Percentiles rank a stretch among this genome's conserved stretches.
phyloP scores from a whole-genome alignment of 2,888 invertebrate species.

The Bugula neritina region DNA sequence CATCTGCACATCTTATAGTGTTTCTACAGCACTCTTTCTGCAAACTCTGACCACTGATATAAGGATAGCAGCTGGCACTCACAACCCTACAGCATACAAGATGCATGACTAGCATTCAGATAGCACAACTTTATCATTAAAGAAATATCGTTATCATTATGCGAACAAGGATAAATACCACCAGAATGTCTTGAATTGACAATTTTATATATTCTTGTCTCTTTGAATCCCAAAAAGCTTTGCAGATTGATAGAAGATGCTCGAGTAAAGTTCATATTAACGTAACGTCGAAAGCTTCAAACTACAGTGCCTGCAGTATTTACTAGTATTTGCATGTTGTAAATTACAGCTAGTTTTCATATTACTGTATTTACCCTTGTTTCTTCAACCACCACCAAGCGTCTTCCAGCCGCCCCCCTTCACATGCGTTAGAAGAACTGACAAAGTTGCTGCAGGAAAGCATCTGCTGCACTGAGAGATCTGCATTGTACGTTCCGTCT shows the following conservation, averaged over 20 bases:
- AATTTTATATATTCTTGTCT: too few species aligned
- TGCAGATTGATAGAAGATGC: too few species aligned
- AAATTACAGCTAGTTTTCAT: too few species aligned
- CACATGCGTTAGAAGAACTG: slow-evolving; percentile 62
- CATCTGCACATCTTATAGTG: slow-evolving; percentile 44
- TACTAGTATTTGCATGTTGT: too few species aligned
- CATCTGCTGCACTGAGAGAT: slow-evolving; percentile 76
- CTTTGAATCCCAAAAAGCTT: too few species aligned
- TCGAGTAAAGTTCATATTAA: too few species aligned
- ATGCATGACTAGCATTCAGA: not conserved
- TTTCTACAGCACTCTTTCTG: slow-evolving; percentile 59
- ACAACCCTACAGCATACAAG: slow-evolving; percentile 64
- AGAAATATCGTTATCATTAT: too few species aligned
- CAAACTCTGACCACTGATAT: slow-evolving; percentile 59
- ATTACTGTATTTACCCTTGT: slow-evolving; percentile 60
- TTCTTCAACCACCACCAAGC: slow-evolving; percentile 84
- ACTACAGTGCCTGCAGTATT: too few species aligned
- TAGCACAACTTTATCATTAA: too few species aligned
- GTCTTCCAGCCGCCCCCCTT: slow-evolving; percentile 80
- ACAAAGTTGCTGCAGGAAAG: slow-evolving; percentile 72
- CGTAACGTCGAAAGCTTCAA: too few species aligned
- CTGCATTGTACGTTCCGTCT: slow-evolving; percentile 63
- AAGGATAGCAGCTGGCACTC: slow-evolving; percentile 79
- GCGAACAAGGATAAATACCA: too few species aligned
- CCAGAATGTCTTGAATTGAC: too few species aligned